Percentiles rank a stretch among this genome's conserved stretches.
Conservation (phyloP, 1,140 invertebrate genomes). For the Heterodera carotae region DNA sequence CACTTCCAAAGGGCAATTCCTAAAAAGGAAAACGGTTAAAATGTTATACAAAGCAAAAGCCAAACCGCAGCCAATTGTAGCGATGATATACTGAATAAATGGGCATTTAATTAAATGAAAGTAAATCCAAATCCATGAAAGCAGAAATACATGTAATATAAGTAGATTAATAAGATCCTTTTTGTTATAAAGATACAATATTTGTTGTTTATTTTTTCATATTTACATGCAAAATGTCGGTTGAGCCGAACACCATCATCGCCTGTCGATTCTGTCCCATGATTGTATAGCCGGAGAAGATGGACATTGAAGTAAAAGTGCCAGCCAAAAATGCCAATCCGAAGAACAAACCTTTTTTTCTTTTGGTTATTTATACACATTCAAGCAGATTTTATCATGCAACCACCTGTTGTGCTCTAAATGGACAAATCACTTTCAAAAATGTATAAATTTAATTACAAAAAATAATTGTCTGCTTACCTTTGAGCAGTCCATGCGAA, state of each 20-base stretch:
- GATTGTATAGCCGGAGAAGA: constrained; percentile 62
- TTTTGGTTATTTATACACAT: constrained; percentile 16
- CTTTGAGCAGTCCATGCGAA: constrained; percentile 63
- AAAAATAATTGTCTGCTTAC: constrained; percentile 40
- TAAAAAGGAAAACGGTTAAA: background rate
- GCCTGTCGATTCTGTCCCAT: constrained; percentile 48
- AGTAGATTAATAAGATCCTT: no score
- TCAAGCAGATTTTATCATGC: background rate
- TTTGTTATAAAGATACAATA: no score
- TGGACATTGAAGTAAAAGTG: constrained; percentile 64
- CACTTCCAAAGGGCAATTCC: constrained; percentile 48
- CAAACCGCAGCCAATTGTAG: constrained; percentile 51
- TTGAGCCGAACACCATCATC: constrained; percentile 59
- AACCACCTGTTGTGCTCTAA: constrained; percentile 16
- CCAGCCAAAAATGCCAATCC: constrained; percentile 61
- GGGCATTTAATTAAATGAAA: constrained; percentile 23
- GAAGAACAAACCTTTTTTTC: constrained; percentile 50
- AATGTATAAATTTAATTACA: background rate
- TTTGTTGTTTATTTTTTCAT: no score
- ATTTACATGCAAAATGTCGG: constrained; percentile 58
- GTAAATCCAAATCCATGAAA: no score
- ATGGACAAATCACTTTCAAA: background rate
- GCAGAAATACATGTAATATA: no score
- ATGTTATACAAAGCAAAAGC: background rate
- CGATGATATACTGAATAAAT: constrained; percentile 44